Evolutionary conservation across 2,797 vertebrate genomes (phyloP), one percentile per base, ranked within the genome.

Genomic region (Phoeniculus purpureus): DNA sequence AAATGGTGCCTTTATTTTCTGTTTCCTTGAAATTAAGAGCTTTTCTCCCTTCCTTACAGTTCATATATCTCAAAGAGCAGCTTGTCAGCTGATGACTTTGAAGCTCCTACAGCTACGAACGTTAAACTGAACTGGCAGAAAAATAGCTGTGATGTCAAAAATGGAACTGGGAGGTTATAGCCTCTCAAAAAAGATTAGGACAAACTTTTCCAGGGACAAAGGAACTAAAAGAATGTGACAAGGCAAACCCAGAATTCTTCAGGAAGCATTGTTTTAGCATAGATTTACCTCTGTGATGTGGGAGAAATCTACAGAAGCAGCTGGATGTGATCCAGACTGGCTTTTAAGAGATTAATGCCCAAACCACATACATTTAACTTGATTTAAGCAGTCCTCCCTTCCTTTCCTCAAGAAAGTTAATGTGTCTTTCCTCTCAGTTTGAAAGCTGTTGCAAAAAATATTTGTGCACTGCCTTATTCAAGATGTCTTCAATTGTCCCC

Each of bases 121-220:
- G 91, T 87, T 90, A 93, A 96, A 93, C 79, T 78, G 20, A 72
- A 52, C 23, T 95, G 60, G 21, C 59, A 92, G 92, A 91, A 92
- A 94, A 96, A 94, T 81, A 92, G 15, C 82, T 93, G 47, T 78
- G 67, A 81, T 91, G 80, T 85, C 89, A 87, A 87, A 93, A 94
- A 87, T 47, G 34, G 40, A 87, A 89, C 25, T 47, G 19, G 18
- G 29, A 75, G 31, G 74, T 89, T 96, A 81, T 48, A 85, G 50
- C 26, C 64, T 81, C 67, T 87, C 74, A 91, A 59, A 45, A 92
- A 93, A 83, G 74, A 89, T 86, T 81, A 91, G 48, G 37, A 88
- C 77, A 86, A 64, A 89, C 23, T 15, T 78, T 91, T 85, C 54
- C 67, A 83, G 12, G 48, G 82, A 58, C 85, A 95, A 83, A 87